A percentile compares a stretch with the other conserved stretches of the same genome.
Conservation (phyloP, 2,797 vertebrate species). For the Mallotus villosus region DNA sequence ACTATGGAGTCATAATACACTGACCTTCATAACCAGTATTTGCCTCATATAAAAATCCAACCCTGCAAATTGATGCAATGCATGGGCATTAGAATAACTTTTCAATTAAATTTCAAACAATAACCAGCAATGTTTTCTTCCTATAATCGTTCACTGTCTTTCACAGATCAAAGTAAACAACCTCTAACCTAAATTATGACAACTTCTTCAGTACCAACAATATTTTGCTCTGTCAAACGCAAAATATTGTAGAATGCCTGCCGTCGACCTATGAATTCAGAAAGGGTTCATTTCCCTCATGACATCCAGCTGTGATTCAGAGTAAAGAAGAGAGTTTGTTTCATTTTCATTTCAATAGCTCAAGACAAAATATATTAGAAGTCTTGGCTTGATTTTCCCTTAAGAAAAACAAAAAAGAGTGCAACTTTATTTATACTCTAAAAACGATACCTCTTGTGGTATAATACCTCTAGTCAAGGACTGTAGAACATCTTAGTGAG, state of each 20-base stretch:
- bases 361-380: too few relatives aligned
- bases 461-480: too few relatives aligned
- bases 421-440: neutral
- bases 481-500: neutral
- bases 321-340: too few relatives aligned
- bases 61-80: neutral
- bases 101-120: neutral
- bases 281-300: too few relatives aligned
- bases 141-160: neutral
- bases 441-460: too few relatives aligned
- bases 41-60: neutral
- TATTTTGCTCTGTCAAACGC: too few relatives aligned
- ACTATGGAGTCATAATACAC: neutral
- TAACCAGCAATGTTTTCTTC: neutral
- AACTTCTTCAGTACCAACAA: too few relatives aligned
- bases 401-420: neutral
- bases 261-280: too few relatives aligned
- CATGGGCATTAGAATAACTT: neutral
- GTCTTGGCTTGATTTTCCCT: neutral
- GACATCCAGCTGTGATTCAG: too few relatives aligned
- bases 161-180: neutral
- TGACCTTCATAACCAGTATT: neutral
- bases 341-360: too few relatives aligned
- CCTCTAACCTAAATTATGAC: too few relatives aligned
- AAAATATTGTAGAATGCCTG: too few relatives aligned